Conservation (phyloP, 2,113 vertebrate genomes). For the Macquaria ambigua region DNA sequence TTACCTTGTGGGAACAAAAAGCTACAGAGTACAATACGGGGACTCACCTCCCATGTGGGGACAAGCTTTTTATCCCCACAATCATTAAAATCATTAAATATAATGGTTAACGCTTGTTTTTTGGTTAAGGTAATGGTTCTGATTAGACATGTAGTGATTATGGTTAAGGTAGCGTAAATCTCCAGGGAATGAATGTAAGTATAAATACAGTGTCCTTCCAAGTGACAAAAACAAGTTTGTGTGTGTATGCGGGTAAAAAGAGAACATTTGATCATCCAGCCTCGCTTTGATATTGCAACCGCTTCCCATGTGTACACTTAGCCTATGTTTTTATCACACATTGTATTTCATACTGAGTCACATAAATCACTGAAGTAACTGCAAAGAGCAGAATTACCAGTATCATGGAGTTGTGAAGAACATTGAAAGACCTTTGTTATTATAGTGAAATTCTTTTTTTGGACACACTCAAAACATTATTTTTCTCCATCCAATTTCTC, state of each 20-base stretch:
- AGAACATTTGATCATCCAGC: slow-evolving; percentile 9
- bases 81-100: neutral
- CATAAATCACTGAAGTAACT: slow-evolving; percentile 19
- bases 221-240: neutral
- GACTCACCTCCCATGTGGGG: neutral
- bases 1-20: neutral
- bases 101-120: neutral
- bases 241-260: neutral
- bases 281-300: slow-evolving; percentile 4
- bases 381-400: neutral
- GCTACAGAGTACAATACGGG: neutral
- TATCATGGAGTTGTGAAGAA: neutral
- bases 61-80: neutral
- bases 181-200: neutral
- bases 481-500: slow-evolving; percentile 14
- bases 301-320: slow-evolving; percentile 5
- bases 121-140: neutral
- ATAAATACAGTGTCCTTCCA: neutral
- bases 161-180: neutral
- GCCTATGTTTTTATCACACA: slow-evolving; percentile 31
- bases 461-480: neutral
- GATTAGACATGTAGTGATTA: neutral
- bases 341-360: slow-evolving; percentile 20
- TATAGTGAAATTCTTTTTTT: neutral
- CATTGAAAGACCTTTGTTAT: slow-evolving; percentile 12